These are phyloP conservation scores for Podiceps cristatus DNA, from an alignment of 2,113 vertebrate species.

Conservation along the genomic window DNA sequence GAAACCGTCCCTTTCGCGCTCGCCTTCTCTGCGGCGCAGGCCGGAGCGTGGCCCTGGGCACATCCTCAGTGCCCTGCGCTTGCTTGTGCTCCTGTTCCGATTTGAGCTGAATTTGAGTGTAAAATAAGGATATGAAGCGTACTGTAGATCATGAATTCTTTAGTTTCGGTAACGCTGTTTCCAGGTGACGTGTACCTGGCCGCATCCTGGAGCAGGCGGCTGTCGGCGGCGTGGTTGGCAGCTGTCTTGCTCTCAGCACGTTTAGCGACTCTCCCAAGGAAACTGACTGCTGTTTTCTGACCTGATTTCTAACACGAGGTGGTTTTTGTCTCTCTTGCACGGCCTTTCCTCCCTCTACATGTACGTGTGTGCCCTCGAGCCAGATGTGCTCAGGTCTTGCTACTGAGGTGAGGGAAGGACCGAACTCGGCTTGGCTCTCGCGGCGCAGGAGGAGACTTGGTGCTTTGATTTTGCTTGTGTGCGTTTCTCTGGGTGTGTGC, in stretches of 20 bases:
- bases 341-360: rapidly evolving
- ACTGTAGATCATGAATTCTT: rapidly evolving
- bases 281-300: not conserved
- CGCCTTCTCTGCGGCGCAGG: rapidly evolving
- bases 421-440: rapidly evolving
- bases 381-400: rapidly evolving
- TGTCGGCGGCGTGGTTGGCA: rapidly evolving
- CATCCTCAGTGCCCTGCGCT: rapidly evolving
- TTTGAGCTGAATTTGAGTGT: not conserved
- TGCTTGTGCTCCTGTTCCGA: not conserved
- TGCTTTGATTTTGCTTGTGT: rapidly evolving
- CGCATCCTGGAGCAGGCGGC: rapidly evolving
- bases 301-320: too few relatives aligned
- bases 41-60: not conserved
- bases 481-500: rapidly evolving
- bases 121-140: rapidly evolving
- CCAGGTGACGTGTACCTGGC: rapidly evolving
- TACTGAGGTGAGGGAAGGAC: rapidly evolving
- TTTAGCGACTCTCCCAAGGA: not conserved
- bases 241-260: rapidly evolving
- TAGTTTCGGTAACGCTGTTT: not conserved
- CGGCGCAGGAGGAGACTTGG: not conserved
- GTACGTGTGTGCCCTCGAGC: not conserved
- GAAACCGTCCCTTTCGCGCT: not conserved
- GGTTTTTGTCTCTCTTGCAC: too few relatives aligned